phyloP scores from a whole-genome alignment of 2,113 vertebrate genomes.

The Prionailurus bengalensis region DNA sequence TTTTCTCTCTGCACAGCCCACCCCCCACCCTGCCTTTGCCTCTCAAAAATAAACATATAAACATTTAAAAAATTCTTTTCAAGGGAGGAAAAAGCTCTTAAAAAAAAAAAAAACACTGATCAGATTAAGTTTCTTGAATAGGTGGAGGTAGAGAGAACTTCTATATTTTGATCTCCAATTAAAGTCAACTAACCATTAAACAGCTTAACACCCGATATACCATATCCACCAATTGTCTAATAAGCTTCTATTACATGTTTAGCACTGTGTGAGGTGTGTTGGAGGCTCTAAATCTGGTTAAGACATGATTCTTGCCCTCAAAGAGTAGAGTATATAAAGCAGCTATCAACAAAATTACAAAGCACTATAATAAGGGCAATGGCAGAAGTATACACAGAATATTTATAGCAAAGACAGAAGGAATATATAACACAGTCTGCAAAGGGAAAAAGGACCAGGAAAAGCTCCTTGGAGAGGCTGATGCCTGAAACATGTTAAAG shows the following conservation, averaged over 20 bases:
- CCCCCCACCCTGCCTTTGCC: no score
- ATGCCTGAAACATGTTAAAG: constrained; percentile 2
- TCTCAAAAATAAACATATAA: no score
- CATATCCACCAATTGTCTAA: not conserved
- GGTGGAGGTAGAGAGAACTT: not conserved
- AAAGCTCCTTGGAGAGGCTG: not conserved
- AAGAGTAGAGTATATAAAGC: not conserved
- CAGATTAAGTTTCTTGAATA: constrained; percentile 39
- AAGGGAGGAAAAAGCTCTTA: not conserved
- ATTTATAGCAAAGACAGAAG: not conserved
- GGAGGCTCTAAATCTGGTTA: not conserved
- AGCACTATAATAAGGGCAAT: not conserved
- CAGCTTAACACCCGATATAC: not conserved
- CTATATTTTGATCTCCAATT: constrained; percentile 38
- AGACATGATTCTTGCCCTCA: not conserved
- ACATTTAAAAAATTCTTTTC: not conserved
- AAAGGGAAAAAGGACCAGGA: constrained; percentile 41
- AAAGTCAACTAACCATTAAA: constrained; percentile 39
- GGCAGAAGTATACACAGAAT: not conserved
- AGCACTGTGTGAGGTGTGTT: not conserved
- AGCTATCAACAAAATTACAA: constrained; percentile 56
- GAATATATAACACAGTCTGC: not conserved
- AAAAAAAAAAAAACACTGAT: not conserved
- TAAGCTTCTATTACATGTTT: not conserved
- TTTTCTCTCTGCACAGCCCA: no score